Evolutionary conservation across 2,797 vertebrate species (phyloP).

Genomic region (Loris lydekkerianus): DNA sequence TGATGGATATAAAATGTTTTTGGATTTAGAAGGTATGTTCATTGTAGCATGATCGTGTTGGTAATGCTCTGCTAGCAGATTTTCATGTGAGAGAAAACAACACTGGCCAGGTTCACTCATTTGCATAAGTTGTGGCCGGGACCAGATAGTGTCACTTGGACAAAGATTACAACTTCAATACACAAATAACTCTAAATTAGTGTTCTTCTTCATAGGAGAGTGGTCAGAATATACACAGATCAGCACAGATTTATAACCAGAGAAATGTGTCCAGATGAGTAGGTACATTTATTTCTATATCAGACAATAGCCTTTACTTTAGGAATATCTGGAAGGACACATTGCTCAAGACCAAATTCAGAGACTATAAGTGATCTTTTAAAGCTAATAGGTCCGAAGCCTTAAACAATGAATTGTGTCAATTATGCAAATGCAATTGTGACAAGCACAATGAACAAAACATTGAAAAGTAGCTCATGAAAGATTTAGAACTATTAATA

Average conservation of each 20-base stretch:
- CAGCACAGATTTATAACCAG: background rate
- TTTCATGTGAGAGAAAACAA: background rate
- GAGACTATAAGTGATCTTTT: constrained; percentile 51
- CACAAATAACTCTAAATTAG: background rate
- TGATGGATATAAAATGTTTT: constrained; percentile 3
- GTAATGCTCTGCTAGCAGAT: background rate
- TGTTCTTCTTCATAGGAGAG: constrained; percentile 8
- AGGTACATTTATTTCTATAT: background rate
- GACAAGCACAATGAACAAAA: background rate
- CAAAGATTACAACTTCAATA: background rate
- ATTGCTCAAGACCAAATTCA: constrained; percentile 1
- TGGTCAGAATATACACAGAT: too few relatives aligned
- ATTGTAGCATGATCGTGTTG: background rate
- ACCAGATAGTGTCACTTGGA: background rate
- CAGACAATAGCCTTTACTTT: constrained; percentile 28
- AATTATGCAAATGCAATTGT: constrained; percentile 44
- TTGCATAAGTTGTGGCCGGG: background rate
- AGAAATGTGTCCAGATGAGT: background rate
- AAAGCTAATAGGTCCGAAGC: background rate
- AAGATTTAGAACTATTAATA: background rate
- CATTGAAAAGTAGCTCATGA: constrained; percentile 29
- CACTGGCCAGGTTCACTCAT: background rate
- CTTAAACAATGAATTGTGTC: constrained; percentile 48
- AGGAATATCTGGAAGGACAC: background rate
- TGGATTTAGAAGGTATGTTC: background rate